phyloP scores from a whole-genome alignment of 2,113 vertebrate species.

The Hippolais icterina region DNA sequence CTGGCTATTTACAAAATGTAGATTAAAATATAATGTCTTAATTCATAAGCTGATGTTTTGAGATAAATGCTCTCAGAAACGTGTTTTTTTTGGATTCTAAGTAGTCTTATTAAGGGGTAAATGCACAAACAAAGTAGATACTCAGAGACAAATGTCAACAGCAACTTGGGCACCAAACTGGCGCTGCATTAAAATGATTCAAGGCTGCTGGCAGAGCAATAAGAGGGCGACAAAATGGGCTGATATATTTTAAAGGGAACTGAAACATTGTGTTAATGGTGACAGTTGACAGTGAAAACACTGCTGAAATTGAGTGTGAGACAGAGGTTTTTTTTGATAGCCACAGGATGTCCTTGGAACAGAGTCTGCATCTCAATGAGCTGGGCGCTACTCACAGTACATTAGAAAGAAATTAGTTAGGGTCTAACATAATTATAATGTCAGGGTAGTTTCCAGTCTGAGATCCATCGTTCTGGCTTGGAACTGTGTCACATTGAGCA shows the following conservation, averaged over 20 bases:
- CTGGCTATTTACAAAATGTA: neutral
- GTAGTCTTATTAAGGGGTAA: neutral
- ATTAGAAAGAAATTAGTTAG: conserved; percentile 46
- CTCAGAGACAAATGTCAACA: neutral
- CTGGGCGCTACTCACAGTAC: neutral
- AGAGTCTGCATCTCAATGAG: conserved; percentile 38
- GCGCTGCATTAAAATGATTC: neutral
- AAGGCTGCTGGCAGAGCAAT: neutral
- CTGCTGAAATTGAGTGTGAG: neutral
- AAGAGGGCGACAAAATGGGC: neutral
- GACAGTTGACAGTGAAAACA: conserved; percentile 5
- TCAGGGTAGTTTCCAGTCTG: neutral
- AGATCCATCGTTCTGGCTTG: neutral
- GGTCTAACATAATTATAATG: neutral
- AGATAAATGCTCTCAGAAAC: neutral
- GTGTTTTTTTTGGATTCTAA: neutral
- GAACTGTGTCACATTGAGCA: neutral
- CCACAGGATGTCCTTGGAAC: conserved; percentile 48
- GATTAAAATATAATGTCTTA: neutral
- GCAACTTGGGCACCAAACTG: neutral
- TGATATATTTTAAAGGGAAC: neutral
- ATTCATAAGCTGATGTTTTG: neutral
- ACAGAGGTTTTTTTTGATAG: neutral
- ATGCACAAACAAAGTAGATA: neutral
- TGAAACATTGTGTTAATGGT: neutral